Base-by-base conservation (phyloP, 1,140 invertebrate genomes). In the Cherax destructor region DNA sequence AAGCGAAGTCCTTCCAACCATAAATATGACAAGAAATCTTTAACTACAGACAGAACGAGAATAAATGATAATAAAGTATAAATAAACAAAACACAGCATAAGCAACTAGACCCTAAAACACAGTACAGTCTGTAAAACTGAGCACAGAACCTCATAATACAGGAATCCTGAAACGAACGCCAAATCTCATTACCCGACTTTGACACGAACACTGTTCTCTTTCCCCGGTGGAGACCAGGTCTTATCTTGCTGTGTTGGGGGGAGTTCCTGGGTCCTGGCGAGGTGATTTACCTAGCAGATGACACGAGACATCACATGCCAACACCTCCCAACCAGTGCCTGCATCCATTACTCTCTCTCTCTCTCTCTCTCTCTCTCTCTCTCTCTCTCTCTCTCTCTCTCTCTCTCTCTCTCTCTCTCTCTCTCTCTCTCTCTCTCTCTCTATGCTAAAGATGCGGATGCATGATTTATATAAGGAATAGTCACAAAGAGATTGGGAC, bases 371-470 rank as follows among this genome's bases (percentile, higher is more conserved):
- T 74, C 69, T 74, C 69, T 24, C 69, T 74, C 69, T 74, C 24
- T 74, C 69, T 30, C 18, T 74, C 69, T 24, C 18, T 74, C 69
- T 74, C 69, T 56, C 52, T 56, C 52, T 83, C n/a, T 61, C 80
- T 61, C 80, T 61, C 80, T 83, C 52, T 83, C 80, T 83, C 79
- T 81, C 79, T 81, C 79, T 56, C 50, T 41, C 30, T 41, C 30
- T 41, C 30, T 41, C 30, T 41, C 30, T 41, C 30, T 41, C 30
- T 41, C 30, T 41, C 30, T 41, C 30, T 41, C 30, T 41, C 30
- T 41, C 30, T 41, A 41, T 41, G 30, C 30, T 41, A 41, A 41
- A 41, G 30, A 41, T 41, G 30, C 0, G 2, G 30, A 41, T 0
- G 30, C 30, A 41, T 1, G 30, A 41, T 41, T 41, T 41, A 2